Evolutionary conservation across 2,797 vertebrate species (phyloP), one percentile per base, ranked within the genome.

Genomic region (Alosa sapidissima): DNA sequence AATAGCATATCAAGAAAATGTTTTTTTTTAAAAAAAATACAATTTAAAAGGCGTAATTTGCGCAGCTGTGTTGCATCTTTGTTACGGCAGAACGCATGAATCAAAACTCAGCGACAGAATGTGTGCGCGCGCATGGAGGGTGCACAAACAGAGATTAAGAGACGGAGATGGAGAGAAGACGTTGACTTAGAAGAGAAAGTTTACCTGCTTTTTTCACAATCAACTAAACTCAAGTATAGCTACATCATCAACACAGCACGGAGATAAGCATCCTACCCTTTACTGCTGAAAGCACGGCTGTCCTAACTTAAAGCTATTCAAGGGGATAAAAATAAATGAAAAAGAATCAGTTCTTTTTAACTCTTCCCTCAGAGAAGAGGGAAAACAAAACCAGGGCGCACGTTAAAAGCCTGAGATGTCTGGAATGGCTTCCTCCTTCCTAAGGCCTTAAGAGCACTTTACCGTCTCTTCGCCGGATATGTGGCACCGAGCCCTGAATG

Each of bases 401-500:
- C 5, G 33, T 33, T 88, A 85, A 87, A 89, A 86, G 86, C 86
- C 82, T 9, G 54, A 85, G 78, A 41, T 52, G 81, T 52, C 83
- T 84, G 54, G 8, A 11, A 81, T 28, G 54, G 19, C 81, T 84
- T 41, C 81, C 24, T 49, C 45, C 82, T 84, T 84, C 87, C 87
- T 87, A 24, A 41, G 84, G 86, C 89, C 81, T 82, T 86, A 83
- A 84, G 41, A 88, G 85, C 87, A 85, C 87, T 88, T 75, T 82
- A n/a, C 19, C 33, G 45, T 51, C 19, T 68, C 36, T 54, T 8
- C 4, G n/a, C 75, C 47, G 45, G n/a, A 28, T n/a, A 33, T 16
- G 62, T 47, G 72, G 41, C 72, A 78, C 36, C 2, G 19, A 45
- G 14, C 41, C 2, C 36, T 21, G 36, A 78, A 78, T 19, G 8